Percentiles rank a stretch among this genome's conserved stretches.
Evolutionary conservation across 2,888 invertebrate species (phyloP).

Genomic region (Phymatocera aterrima): DNA sequence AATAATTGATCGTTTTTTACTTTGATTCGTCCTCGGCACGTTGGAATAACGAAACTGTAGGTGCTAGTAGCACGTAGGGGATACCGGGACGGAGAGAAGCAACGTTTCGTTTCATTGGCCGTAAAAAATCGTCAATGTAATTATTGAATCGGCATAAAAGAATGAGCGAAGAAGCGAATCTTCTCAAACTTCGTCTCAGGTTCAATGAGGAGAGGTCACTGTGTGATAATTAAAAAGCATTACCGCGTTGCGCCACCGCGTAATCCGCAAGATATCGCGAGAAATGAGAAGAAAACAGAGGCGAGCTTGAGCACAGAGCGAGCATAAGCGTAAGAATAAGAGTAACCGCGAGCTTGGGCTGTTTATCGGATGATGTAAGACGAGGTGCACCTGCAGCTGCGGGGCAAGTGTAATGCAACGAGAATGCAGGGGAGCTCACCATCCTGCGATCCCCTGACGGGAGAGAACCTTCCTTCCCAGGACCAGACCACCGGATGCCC

Average conservation of each 20-base stretch:
- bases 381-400: conserved; percentile 38
- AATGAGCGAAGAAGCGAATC: background rate
- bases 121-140: background rate
- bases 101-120: background rate
- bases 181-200: background rate
- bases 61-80: no score
- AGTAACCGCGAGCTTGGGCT: background rate
- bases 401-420: conserved; percentile 31
- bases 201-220: background rate
- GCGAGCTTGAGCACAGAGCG: no score
- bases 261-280: background rate
- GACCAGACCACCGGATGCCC: conserved; percentile 65
- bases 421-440: background rate
- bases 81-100: background rate
- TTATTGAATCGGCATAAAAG: background rate
- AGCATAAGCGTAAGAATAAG: no score
- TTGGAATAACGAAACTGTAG: background rate
- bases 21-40: conserved; percentile 4
- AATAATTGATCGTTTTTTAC: conserved; percentile 25
- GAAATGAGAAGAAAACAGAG: background rate
- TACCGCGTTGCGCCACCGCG: background rate
- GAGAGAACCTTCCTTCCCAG: conserved; percentile 40
- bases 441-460: background rate
- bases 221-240: background rate
- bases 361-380: conserved; percentile 6